These are phyloP conservation scores for Nomia melanderi DNA, from an alignment of 1,140 invertebrate species.

Conservation along the genomic window DNA sequence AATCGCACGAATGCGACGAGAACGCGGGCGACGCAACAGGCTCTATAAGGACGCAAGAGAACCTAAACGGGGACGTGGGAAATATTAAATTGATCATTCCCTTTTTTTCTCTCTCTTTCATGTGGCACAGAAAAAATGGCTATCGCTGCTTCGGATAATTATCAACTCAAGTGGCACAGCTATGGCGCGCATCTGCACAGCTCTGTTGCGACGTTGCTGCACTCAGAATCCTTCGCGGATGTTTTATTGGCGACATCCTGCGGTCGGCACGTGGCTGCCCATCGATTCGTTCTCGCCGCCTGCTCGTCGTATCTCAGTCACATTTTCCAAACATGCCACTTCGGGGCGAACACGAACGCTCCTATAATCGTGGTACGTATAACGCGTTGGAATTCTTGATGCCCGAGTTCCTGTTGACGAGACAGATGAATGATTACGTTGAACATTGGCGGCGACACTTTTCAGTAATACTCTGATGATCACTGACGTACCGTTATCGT, in stretches of 20 bases:
- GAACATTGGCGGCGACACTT: no score
- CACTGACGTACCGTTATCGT: background rate
- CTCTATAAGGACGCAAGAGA: slow-evolving; percentile 4
- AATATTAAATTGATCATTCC: background rate
- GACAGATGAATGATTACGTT: no score
- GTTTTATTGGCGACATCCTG: slow-evolving; percentile 91
- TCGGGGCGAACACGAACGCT: slow-evolving; percentile 79
- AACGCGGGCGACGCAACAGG: slow-evolving; percentile 29
- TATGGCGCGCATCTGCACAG: slow-evolving; percentile 90
- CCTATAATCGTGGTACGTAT: slow-evolving; percentile 76
- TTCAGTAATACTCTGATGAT: no score
- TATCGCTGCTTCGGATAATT: slow-evolving; percentile 86
- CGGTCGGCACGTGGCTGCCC: slow-evolving; percentile 90
- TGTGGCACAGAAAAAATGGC: slow-evolving; percentile 75
- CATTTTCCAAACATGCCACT: slow-evolving; percentile 80
- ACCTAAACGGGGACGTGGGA: background rate
- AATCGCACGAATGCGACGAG: background rate
- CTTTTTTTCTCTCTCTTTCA: slow-evolving; percentile 11
- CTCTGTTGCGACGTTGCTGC: slow-evolving; percentile 88
- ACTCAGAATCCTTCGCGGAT: slow-evolving; percentile 91
- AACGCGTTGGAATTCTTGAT: background rate
- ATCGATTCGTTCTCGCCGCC: slow-evolving; percentile 92
- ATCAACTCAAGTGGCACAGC: slow-evolving; percentile 93
- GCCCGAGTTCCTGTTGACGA: background rate
- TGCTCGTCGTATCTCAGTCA: slow-evolving; percentile 85